Evolutionary conservation across 92 coral and sea anemone genomes (phyloP).

Genomic region (Phymanthus crucifer): DNA sequence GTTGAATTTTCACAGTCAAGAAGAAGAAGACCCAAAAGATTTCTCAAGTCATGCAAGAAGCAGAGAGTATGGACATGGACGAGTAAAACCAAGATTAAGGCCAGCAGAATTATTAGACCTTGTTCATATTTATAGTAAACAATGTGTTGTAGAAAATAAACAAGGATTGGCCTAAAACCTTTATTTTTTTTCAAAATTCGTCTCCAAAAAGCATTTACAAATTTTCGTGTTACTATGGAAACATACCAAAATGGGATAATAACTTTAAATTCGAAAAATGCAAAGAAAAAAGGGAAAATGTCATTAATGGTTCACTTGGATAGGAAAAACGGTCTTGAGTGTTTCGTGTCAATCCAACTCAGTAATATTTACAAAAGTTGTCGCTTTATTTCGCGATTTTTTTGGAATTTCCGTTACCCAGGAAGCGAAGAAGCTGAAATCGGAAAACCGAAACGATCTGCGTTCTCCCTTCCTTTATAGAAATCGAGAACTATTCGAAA

Average conservation of each 20-base stretch:
- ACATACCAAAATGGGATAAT: background rate
- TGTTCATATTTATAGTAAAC: background rate
- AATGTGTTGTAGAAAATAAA: background rate
- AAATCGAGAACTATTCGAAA: too few species aligned
- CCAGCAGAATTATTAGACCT: background rate
- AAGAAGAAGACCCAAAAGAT: slow-evolving; percentile 82
- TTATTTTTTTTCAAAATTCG: background rate
- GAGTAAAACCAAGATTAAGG: slow-evolving; percentile 36
- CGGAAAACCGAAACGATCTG: too few species aligned
- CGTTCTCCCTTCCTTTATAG: too few species aligned
- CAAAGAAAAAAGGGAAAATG: too few species aligned
- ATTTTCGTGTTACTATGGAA: background rate
- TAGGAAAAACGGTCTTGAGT: too few species aligned
- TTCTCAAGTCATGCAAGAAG: slow-evolving; percentile 93
- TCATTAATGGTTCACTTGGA: too few species aligned
- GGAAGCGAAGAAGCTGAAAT: too few species aligned
- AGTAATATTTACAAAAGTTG: too few species aligned
- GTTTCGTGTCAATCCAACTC: too few species aligned
- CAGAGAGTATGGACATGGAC: slow-evolving; percentile 92
- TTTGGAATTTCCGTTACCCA: too few species aligned
- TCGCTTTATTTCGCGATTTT: too few species aligned
- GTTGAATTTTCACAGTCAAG: slow-evolving; percentile 53
- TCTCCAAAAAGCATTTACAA: background rate
- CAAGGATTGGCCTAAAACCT: background rate
- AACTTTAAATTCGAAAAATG: too few species aligned